phyloP scores from a whole-genome alignment of 2,113 vertebrate species.

The Chauna torquata region DNA sequence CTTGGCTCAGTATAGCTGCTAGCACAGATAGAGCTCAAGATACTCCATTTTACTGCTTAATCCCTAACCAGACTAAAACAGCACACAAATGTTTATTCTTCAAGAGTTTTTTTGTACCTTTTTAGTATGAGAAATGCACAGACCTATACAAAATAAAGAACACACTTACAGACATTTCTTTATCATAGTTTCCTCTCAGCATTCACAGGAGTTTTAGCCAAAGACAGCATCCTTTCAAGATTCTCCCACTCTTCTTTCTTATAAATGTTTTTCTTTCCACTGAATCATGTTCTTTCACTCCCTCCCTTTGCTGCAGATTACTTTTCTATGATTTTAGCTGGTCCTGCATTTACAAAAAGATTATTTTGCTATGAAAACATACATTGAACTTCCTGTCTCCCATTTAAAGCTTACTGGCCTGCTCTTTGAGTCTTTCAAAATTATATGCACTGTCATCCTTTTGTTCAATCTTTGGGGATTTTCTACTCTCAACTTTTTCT shows the following conservation, averaged over 20 bases:
- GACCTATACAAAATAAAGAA: background rate
- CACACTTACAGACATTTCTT: background rate
- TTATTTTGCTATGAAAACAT: slow-evolving; percentile 41
- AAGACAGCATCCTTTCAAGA: slow-evolving; percentile 32
- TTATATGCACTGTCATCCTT: background rate
- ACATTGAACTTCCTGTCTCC: slow-evolving; percentile 16
- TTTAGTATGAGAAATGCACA: background rate
- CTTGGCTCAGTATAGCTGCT: too few species aligned
- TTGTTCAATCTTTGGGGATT: background rate
- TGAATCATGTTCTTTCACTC: slow-evolving; percentile 20
- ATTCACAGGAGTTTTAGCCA: background rate
- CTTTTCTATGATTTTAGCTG: slow-evolving; percentile 1
- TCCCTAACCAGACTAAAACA: background rate
- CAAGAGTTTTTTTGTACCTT: background rate
- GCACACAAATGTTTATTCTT: background rate
- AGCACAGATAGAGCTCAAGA: background rate
- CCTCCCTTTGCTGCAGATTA: background rate
- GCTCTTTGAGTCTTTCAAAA: background rate
- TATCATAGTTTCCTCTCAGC: background rate
- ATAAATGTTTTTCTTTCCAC: slow-evolving; percentile 47
- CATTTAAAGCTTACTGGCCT: background rate
- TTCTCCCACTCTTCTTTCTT: slow-evolving; percentile 9
- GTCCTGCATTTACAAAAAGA: background rate
- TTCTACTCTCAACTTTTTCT: background rate
- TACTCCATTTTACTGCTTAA: background rate